Evolutionary conservation across 2,797 vertebrate genomes (phyloP).

Genomic region (Eptatretus atami): DNA sequence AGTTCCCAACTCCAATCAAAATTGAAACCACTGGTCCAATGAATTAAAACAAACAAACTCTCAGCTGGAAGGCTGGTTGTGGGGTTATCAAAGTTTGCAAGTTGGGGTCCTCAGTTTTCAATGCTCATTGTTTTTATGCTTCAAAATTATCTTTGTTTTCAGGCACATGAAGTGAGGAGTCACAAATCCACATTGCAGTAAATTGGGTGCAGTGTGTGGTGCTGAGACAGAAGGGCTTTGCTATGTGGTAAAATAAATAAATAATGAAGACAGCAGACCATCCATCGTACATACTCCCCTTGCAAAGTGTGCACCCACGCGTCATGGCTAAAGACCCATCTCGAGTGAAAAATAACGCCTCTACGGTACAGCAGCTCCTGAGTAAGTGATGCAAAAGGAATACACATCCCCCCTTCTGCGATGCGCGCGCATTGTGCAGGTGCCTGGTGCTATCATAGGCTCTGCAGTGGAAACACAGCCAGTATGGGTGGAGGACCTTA

Average conservation of each 20-base stretch:
- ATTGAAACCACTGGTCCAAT: too few relatives aligned
- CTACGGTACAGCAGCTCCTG: slow-evolving; percentile 52
- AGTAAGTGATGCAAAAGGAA: slow-evolving; percentile 60
- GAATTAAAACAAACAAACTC: too few relatives aligned
- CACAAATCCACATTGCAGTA: neutral
- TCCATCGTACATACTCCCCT: neutral
- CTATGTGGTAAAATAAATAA: neutral
- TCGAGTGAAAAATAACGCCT: slow-evolving; percentile 30
- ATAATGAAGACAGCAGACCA: neutral
- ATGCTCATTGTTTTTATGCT: too few relatives aligned
- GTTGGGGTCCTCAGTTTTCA: too few relatives aligned
- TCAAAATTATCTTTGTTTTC: too few relatives aligned
- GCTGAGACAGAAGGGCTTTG: neutral
- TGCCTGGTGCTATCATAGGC: slow-evolving; percentile 48
- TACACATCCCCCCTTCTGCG: slow-evolving; percentile 81
- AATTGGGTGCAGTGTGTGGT: neutral
- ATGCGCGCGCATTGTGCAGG: slow-evolving; percentile 28
- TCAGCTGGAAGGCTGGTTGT: too few relatives aligned
- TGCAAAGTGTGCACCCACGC: neutral
- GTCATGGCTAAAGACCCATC: neutral
- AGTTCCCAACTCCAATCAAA: too few relatives aligned
- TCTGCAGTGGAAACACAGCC: slow-evolving; percentile 13
- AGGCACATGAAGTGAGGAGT: neutral
- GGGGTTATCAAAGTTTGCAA: too few relatives aligned
- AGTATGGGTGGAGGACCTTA: neutral